These are phyloP conservation scores for Teleopsis dalmanni DNA, from an alignment of 1,140 invertebrate species.

Conservation along the genomic window DNA sequence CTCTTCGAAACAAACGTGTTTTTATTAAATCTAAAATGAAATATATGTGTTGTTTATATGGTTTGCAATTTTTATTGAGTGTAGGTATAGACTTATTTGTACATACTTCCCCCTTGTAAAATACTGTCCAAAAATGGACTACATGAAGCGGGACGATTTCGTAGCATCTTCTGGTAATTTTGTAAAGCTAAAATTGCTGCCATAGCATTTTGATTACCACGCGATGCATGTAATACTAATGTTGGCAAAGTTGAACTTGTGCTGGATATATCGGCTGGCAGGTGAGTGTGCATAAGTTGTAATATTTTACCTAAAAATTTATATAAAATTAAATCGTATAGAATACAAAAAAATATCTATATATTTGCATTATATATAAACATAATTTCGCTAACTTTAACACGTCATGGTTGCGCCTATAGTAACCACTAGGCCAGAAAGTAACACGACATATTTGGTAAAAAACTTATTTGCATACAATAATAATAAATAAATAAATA, in stretches of 20 bases:
- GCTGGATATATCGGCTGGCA: conserved; percentile 78
- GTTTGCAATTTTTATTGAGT: neutral
- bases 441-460: too few relatives aligned
- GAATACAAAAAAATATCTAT: too few relatives aligned
- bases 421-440: too few relatives aligned
- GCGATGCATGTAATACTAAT: conserved; percentile 69
- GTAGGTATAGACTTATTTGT: neutral
- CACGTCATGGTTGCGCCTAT: too few relatives aligned
- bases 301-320: conserved; percentile 61
- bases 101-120: conserved; percentile 46
- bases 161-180: conserved; percentile 70
- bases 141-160: conserved; percentile 65
- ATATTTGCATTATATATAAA: too few relatives aligned
- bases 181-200: conserved; percentile 72
- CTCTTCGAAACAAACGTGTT: conserved; percentile 36
- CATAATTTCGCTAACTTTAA: too few relatives aligned
- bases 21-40: conserved; percentile 27
- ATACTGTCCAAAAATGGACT: conserved; percentile 80
- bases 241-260: conserved; percentile 73
- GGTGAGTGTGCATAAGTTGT: conserved; percentile 72
- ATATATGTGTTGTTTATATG: neutral
- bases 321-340: conserved; percentile 7
- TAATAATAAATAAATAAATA: too few relatives aligned
- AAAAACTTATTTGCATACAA: too few relatives aligned
- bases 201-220: conserved; percentile 66